Conservation (phyloP, 2,113 vertebrate genomes). For the Melanotaenia duboulayi region DNA sequence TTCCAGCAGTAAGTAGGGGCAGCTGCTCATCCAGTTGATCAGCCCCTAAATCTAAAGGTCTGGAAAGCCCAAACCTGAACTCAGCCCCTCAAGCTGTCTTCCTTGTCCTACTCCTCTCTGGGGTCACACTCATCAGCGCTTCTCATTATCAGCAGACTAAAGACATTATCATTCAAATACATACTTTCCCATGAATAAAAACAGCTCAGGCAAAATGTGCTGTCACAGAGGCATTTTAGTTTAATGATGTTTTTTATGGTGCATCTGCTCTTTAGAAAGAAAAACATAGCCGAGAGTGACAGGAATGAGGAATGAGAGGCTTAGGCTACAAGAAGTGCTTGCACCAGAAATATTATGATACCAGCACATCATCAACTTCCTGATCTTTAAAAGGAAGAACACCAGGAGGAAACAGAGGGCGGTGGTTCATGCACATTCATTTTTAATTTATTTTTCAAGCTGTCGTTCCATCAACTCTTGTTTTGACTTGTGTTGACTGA, state of each 20-base stretch:
- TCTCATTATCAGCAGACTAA: constrained; percentile 2
- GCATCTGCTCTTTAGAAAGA: constrained; percentile 63
- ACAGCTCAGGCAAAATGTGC: constrained; percentile 47
- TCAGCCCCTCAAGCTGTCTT: constrained; percentile 6
- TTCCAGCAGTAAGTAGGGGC: constrained; percentile 37
- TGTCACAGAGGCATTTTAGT: constrained; percentile 60
- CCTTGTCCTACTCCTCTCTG: constrained; percentile 13
- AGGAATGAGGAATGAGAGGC: constrained; percentile 55
- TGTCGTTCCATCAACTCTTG: constrained; percentile 40
- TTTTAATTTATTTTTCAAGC: constrained; percentile 70
- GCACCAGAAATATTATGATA: constrained; percentile 45
- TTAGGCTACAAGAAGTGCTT: constrained; percentile 27
- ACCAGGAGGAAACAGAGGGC: constrained; percentile 19
- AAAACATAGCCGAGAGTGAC: constrained; percentile 52
- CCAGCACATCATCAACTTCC: constrained; percentile 32
- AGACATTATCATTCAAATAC: constrained; percentile 49
- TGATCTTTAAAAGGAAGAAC: constrained; percentile 41
- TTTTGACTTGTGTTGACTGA: constrained; percentile 8
- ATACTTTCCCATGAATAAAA: constrained; percentile 52
- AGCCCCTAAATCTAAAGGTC: constrained; percentile 19
- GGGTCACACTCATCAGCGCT: constrained; percentile 21
- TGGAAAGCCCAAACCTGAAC: constrained; percentile 27
- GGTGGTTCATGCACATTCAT: constrained; percentile 65
- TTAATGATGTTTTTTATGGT: constrained; percentile 65
- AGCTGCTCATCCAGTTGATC: constrained; percentile 22